These are phyloP conservation scores for Acrossocheilus wenchowensis DNA, from an alignment of 2,797 vertebrate species.

Conservation along the genomic window DNA sequence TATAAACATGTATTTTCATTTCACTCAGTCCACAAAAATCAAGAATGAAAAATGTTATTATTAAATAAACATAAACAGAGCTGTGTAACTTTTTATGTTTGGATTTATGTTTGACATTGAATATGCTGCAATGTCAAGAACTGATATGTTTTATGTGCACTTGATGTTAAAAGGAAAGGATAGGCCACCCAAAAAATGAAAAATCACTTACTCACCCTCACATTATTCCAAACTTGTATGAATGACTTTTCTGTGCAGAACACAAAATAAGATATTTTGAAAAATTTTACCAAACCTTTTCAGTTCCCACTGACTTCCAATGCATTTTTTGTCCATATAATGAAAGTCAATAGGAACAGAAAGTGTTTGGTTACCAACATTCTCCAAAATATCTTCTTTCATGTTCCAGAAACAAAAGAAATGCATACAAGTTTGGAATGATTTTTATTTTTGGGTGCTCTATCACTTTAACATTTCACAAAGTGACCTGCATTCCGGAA, in stretches of 20 bases:
- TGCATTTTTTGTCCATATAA: background rate
- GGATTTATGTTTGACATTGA: background rate
- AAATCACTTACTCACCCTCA: background rate
- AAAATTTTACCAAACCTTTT: background rate
- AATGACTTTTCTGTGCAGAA: background rate
- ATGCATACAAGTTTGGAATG: background rate
- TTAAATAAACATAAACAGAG: background rate
- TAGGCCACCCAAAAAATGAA: background rate
- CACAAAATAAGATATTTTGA: background rate
- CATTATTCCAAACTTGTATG: background rate
- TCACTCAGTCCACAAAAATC: background rate
- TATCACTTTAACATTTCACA: background rate
- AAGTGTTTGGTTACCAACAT: background rate
- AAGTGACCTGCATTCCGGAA: background rate
- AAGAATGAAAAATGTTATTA: background rate
- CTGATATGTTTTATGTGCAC: background rate
- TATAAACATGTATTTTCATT: background rate
- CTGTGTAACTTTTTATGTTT: background rate
- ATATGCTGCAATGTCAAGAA: background rate
- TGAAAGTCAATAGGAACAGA: background rate
- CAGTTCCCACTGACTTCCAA: background rate
- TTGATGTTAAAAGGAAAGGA: background rate
- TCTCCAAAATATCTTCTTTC: background rate
- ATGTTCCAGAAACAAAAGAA: background rate
- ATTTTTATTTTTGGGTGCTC: background rate